A percentile compares a stretch with the other conserved stretches of the same genome.
Evolutionary conservation across 2,113 vertebrate genomes (phyloP).

Genomic region (Perca schrenkii): DNA sequence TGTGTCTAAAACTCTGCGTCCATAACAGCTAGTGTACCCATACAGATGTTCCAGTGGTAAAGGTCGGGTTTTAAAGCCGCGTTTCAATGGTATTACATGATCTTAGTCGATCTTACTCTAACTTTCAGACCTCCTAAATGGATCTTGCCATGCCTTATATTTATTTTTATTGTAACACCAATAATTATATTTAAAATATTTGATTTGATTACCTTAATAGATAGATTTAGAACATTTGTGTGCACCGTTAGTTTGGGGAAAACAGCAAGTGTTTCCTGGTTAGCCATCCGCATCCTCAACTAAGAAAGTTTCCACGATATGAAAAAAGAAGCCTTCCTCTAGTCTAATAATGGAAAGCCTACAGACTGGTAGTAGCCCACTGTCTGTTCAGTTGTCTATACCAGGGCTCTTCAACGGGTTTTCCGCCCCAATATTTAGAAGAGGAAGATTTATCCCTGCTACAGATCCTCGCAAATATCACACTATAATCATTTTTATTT

Average conservation of each 20-base stretch:
- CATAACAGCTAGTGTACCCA: neutral
- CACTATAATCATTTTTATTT: too few relatives aligned
- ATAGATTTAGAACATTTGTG: neutral
- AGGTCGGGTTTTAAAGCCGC: neutral
- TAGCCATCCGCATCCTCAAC: neutral
- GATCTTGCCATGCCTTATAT: neutral
- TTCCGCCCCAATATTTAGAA: too few relatives aligned
- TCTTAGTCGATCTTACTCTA: neutral
- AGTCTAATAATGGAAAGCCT: neutral
- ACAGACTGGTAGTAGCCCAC: too few relatives aligned
- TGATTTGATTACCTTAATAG: neutral
- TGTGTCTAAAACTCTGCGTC: neutral
- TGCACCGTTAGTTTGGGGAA: neutral
- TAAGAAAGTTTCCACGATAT: neutral
- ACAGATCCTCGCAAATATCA: too few relatives aligned
- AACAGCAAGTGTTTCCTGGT: neutral
- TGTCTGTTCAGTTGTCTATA: too few relatives aligned
- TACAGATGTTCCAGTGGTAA: neutral
- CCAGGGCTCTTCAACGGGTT: too few relatives aligned
- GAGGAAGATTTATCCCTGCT: too few relatives aligned
- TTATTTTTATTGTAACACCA: neutral
- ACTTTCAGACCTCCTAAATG: neutral
- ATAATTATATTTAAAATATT: neutral
- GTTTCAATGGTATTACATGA: neutral
- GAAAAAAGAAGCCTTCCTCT: neutral